Base-by-base conservation (phyloP, 2,797 vertebrate species). In the Adrianichthys oophorus region DNA sequence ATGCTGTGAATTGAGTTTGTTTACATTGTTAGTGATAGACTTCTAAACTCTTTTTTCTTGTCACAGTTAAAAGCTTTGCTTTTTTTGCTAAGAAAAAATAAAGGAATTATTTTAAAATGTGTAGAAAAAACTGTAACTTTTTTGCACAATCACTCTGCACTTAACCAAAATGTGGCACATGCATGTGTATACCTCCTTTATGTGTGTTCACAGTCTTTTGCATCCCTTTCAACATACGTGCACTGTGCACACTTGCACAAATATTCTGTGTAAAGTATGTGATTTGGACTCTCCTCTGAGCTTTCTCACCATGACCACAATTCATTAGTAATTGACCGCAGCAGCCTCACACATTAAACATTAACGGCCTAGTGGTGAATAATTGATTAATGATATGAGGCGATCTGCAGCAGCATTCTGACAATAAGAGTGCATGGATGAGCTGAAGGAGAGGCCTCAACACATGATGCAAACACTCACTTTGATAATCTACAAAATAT, bases 311-410 rank as follows among this genome's bases (percentile, higher is more conserved):
- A 84, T 68, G 59, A 86, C 77, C 86, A 90, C 87, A 89, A 88
- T 91, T 91, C 90, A 90, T 92, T 91, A 91, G 89, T 81, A 88
- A 88, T 91, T 93, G 92, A 93, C 92, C 91, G 85, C 88, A 90
- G 88, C 80, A 90, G 85, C 85, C 76, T 89, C 77, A 73, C 90
- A 91, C 91, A 92, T 92, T 82, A 92, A 93, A 92, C 82, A 92
- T 92, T 92, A 90, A 93, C 86, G 67, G 66, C 65, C 76, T 82
- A 59, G 70, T 87, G 65, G 83, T 93, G 89, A 93, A 92, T 93
- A 90, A 93, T 92, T 92, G 88, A 92, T 93, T 91, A 85, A 91
- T 90, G 87, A 92, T 90, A 87, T 82, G 87, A 88, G 85, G 88
- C 85, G 86, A 90, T 90, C 86, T 87, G 88, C 90, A 89, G 86